Evolutionary conservation across 37 sponge, comb jelly and placozoan genomes (phyloP).

Genomic region (Oscarella lobularis): DNA sequence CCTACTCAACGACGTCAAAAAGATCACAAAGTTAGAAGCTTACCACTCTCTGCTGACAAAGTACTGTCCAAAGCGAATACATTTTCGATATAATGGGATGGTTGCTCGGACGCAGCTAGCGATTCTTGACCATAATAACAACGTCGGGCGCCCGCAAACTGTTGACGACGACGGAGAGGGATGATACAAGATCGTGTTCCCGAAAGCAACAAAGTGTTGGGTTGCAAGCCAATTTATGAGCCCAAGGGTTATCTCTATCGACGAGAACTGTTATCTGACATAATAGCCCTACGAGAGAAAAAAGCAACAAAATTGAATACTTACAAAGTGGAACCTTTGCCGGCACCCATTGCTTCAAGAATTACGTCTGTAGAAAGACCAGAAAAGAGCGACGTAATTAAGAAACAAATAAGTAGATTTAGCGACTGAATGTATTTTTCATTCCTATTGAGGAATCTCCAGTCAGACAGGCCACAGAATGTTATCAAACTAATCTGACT

Average conservation of each 20-base stretch:
- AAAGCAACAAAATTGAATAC: neutral
- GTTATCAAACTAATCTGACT: no score
- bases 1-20: neutral
- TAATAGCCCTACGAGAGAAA: neutral
- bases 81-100: neutral
- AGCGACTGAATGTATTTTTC: no score
- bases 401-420: no score
- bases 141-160: no score
- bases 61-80: neutral
- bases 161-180: no score
- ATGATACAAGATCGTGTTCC: neutral
- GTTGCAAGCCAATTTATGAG: no score
- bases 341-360: neutral
- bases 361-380: neutral
- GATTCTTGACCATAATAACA: neutral
- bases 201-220: no score
- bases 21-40: slow-evolving; percentile 1
- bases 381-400: no score
- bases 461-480: no score
- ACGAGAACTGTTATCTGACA: no score
- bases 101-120: neutral
- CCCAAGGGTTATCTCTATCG: no score
- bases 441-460: no score
- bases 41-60: neutral
- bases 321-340: neutral